These are phyloP conservation scores for Lamprotornis superbus DNA, from an alignment of 2,113 vertebrate genomes.

Conservation along the genomic window DNA sequence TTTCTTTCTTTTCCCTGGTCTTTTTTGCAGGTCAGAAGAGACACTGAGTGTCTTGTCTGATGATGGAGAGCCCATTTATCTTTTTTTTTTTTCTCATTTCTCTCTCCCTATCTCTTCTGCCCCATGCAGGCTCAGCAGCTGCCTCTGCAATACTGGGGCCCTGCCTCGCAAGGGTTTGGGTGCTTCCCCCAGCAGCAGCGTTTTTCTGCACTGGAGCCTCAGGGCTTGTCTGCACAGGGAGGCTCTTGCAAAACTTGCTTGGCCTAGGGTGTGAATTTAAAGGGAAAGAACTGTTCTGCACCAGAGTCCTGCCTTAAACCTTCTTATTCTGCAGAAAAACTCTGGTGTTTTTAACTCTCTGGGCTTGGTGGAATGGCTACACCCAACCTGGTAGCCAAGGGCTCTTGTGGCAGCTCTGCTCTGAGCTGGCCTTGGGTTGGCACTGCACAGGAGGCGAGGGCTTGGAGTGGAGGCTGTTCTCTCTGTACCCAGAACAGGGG, in stretches of 20 bases:
- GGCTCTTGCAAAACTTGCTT: conserved; percentile 58
- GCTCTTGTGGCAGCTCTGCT: neutral
- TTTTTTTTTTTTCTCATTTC: no score
- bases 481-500: neutral
- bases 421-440: neutral
- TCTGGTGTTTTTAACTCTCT: neutral
- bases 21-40: neutral
- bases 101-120: neutral
- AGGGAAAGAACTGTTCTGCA: conserved; percentile 4
- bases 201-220: conserved; percentile 22
- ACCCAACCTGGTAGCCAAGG: neutral
- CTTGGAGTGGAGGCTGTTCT: neutral
- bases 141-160: rapidly evolving
- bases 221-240: conserved; percentile 57
- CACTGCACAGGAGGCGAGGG: rapidly evolving
- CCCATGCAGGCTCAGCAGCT: neutral
- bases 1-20: neutral
- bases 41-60: rapidly evolving
- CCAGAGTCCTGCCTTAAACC: neutral
- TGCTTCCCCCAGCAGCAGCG: conserved; percentile 16
- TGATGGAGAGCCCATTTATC: neutral
- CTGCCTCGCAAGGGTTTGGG: neutral
- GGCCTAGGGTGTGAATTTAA: conserved; percentile 58
- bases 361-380: neutral
- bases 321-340: neutral